A percentile compares a stretch with the other conserved stretches of the same genome.
phyloP scores from a whole-genome alignment of 2,113 vertebrate genomes.

The Lynx canadensis region DNA sequence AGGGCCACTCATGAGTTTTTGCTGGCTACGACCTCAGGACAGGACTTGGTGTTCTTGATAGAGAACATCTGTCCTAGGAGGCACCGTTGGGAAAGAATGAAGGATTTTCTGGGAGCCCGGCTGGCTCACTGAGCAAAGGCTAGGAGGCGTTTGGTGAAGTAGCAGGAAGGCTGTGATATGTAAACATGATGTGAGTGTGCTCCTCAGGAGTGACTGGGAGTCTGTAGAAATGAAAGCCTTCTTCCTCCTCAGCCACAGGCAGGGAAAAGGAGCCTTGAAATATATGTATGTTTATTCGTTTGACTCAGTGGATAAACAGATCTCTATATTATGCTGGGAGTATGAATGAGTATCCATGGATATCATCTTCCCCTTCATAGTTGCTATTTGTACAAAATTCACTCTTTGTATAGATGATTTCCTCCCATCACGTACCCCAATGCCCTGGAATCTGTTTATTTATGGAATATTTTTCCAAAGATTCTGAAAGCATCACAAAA shows the following conservation, averaged over 20 bases:
- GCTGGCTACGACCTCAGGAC: slow-evolving; percentile 58
- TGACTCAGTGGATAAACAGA: slow-evolving; percentile 2
- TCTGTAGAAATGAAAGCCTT: slow-evolving; percentile 62
- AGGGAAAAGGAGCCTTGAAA: neutral
- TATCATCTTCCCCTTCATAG: neutral
- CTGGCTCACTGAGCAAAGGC: slow-evolving; percentile 59
- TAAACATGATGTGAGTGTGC: slow-evolving; percentile 73
- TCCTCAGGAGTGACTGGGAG: slow-evolving; percentile 74
- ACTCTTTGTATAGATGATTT: neutral
- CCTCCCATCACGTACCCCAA: neutral
- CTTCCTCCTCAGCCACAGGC: slow-evolving; percentile 61
- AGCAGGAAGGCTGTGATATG: slow-evolving; percentile 72
- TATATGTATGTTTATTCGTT: slow-evolving; percentile 69
- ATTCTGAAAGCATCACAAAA: neutral
- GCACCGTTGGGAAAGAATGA: slow-evolving; percentile 72
- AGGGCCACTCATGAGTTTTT: slow-evolving; percentile 66
- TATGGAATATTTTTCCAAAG: slow-evolving; percentile 60
- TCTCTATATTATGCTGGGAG: neutral
- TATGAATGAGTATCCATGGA: neutral
- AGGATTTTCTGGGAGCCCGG: slow-evolving; percentile 72
- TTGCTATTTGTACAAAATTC: slow-evolving; percentile 11
- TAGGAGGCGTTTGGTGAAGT: slow-evolving; percentile 76
- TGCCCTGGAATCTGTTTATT: slow-evolving; percentile 68
- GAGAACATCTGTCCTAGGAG: slow-evolving; percentile 73
- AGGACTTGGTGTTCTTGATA: slow-evolving; percentile 65